phyloP scores from a whole-genome alignment of 1,140 invertebrate species.

The Drosophila orena region DNA sequence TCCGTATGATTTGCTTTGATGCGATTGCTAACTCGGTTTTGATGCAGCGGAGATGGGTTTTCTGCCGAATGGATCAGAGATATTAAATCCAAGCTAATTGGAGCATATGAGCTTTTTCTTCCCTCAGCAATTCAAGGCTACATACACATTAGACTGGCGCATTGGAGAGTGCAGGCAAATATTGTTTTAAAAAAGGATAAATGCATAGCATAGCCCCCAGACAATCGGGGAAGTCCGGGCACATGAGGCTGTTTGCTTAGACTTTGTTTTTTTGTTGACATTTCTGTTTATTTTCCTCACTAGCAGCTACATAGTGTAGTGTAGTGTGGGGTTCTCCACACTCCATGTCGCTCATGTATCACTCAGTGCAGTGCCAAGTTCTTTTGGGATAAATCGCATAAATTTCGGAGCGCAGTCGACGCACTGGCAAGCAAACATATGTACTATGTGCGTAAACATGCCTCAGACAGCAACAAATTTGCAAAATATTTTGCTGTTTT shows the following conservation, averaged over 20 bases:
- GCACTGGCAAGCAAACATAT: constrained; percentile 42
- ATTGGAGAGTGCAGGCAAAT: constrained; percentile 30
- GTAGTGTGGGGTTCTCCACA: background rate
- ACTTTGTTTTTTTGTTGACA: constrained; percentile 46
- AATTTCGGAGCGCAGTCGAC: constrained; percentile 33
- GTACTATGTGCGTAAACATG: constrained; percentile 36
- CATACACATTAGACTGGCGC: constrained; percentile 9
- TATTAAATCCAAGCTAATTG: constrained; percentile 43
- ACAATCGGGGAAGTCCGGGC: background rate
- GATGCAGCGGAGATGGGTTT: background rate
- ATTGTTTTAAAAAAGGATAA: constrained; percentile 50
- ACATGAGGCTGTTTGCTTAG: constrained; percentile 7
- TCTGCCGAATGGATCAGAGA: background rate
- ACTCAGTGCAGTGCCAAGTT: constrained; percentile 34
- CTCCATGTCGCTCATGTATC: background rate
- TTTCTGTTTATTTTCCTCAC: constrained; percentile 17
- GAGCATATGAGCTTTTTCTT: constrained; percentile 36
- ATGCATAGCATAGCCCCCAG: constrained; percentile 7
- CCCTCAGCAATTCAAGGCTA: constrained; percentile 15
- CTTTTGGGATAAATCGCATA: constrained; percentile 49
- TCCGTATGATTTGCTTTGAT: constrained; percentile 10
- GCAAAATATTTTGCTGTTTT: constrained; percentile 43
- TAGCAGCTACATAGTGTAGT: background rate
- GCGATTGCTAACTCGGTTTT: constrained; percentile 1
- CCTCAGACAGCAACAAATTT: constrained; percentile 62